Base-by-base conservation (phyloP, 2,797 vertebrate species). In the Peromyscus eremicus region DNA sequence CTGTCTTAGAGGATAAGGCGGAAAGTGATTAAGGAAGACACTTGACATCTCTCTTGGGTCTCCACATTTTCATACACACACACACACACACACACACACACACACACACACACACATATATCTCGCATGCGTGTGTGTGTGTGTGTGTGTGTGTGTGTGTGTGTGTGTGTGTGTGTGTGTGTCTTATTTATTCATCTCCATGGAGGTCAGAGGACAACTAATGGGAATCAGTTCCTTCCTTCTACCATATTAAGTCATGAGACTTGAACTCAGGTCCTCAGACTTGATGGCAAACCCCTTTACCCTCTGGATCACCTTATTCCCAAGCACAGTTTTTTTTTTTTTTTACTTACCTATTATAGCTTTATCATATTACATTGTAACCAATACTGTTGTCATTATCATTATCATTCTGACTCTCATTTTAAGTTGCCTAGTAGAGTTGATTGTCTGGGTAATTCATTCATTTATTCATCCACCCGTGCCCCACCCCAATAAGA, bases 361-460 rank as follows among this genome's bases (percentile, higher is more conserved):
- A 87, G 73, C 23, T 37, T 64, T 77, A 90, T 27, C 81, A 62
- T 2, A 62, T 49, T 57, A 87, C 21, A 68, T 25, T 19, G 25
- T 82, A 21, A 19, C 40, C 84, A 62, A 4, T 87, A 75, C 64
- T 64, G 55, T 43, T 55, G 55, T 55, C 40, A 32, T 29, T 5
- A 2, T 49, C 77, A 52, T 87, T 73, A 55, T 25, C 57, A 27
- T 83, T 13, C n/a, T 21, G 70, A 62, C 43, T 81, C 40, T 87
- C 27, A 76, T 49, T 95, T 43, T 73, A 84, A 82, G 80, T 89
- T 93, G 29, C n/a, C 46, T 68, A 68, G 27, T 79, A 55, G 52
- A 17, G 16, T 49, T 96, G 64, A 60, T 34, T 76, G 40, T 89
- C 46, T 84, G 25, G 9, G n/a, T 68, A 25, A 81, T 64, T 85